Conservation (phyloP, 1,140 invertebrate species). For the Tribolium madens region DNA sequence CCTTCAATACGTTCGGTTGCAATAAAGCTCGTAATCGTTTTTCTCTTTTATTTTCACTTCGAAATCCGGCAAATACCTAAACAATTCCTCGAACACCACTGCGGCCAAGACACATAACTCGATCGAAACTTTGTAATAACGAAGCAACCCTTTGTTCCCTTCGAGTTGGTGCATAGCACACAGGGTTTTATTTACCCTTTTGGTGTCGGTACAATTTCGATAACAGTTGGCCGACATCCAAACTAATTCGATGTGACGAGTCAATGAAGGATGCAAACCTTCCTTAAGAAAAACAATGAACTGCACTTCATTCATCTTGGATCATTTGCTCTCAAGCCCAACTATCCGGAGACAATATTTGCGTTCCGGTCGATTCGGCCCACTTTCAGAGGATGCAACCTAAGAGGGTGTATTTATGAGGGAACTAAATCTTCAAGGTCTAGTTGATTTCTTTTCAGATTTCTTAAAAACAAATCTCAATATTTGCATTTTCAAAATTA, state of each 20-base stretch:
- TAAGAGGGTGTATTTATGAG: background rate
- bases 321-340: conserved; percentile 29
- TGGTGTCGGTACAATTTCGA: conserved; percentile 7
- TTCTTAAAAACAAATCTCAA: background rate
- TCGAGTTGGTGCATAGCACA: background rate
- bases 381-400: background rate
- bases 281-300: conserved; percentile 19
- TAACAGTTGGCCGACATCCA: conserved; percentile 7
- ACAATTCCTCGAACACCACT: conserved; percentile 1
- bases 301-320: conserved; percentile 32
- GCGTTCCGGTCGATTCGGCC: conserved; percentile 11
- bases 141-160: conserved; percentile 7
- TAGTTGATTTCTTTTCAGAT: background rate
- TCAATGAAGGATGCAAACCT: conserved; percentile 35
- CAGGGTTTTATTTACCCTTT: conserved; percentile 14
- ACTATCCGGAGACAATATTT: conserved; percentile 37
- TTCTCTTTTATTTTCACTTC: background rate
- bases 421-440: background rate
- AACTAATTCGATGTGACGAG: conserved; percentile 30
- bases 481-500: background rate
- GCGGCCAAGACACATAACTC: conserved; percentile 24
- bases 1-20: background rate
- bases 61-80: background rate
- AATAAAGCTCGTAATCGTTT: background rate
- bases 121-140: conserved; percentile 23